Evolutionary conservation across 2,888 invertebrate genomes (phyloP), one percentile per base, ranked within the genome.

Genomic region (Lepidocyrtoides sp.): DNA sequence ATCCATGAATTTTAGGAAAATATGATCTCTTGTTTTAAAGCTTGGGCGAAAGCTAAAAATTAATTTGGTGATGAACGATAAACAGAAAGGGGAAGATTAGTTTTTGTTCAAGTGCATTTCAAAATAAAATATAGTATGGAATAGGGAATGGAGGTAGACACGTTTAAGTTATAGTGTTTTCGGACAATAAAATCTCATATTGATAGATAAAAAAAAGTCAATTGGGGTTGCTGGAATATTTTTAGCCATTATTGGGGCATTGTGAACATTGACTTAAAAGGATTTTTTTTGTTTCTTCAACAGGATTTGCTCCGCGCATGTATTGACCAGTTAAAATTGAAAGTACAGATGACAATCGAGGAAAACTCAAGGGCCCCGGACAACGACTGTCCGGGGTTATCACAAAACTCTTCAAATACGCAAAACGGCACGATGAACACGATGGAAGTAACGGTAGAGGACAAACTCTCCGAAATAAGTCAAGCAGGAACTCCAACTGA

Each of bases 261-360:
- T 1, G 2, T 29, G 63, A n/a, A n/a, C n/a, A n/a, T n/a, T n/a
- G n/a, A n/a, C n/a, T n/a, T n/a, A n/a, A n/a, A n/a, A n/a, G n/a
- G n/a, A n/a, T n/a, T n/a, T n/a, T n/a, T n/a, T n/a, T n/a, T n/a
- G 48, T 32, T 75, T 93, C 96, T 96, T 93, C 96, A 96, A 0
- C 96, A 98, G 98, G 98, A 98, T 94, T 97, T 97, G 94, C 96
- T 98, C 60, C 96, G 97, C 94, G 97, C 97, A 85, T 98, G 98
- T 95, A 96, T 97, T 95, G 96, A 97, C 94, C 97, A 97, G 95
- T 97, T 98, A 95, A 98, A 98, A 95, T 96, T 96, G 94, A 97
- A 93, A 60, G 91, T 92, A 23, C 91, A 92, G 66, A n/a, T 82
- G 83, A 92, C 89, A 72, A 92, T 87, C 81, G 92, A 91, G 93